Evolutionary conservation across 1,140 invertebrate genomes (phyloP), one percentile per base, ranked within the genome.

Genomic region (Bombus sylvicola): DNA sequence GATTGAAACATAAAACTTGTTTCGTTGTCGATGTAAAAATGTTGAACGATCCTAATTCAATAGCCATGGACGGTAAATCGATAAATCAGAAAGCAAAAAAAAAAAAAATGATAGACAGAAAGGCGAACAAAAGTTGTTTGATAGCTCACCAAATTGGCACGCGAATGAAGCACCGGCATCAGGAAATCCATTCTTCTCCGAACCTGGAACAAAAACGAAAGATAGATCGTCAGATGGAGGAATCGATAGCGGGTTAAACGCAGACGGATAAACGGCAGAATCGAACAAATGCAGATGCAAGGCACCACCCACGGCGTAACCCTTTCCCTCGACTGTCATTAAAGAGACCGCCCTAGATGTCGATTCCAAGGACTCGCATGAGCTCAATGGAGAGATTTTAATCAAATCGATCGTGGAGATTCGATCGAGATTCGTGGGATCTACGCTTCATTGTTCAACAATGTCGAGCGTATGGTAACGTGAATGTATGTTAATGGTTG

Each of bases 131-230:
- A 31, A 22, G 25, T 12, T 3, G 39, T 25, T 28, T 1, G 12
- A 41, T 31, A 13, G 93, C 94, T 94, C 88, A 95, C 94, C 94
- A 74, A 94, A 92, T 81, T 92, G 91, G 87, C 87, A 92, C 73
- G 89, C 85, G 81, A 92, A 87, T 31, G 92, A 84, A 82, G 89
- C 84, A 68, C 75, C 85, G 47, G 81, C 83, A 68, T 91, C 89
- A 64, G 89, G 81, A 47, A 92, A 93, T 89, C 92, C 93, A 91
- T 92, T 93, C 80, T 91, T 94, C 86, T 92, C 91, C 81, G 92
- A 90, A 81, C 91, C 94, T 94, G 91, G 85, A 92, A 62, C 39
- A 90, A 34, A 72, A 43, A n/a, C 28, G 15, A 85, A 8, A 43
- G 5, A 77, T 39, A n/a, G 39, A 31, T 1, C 39, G 66, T 76